Percentiles rank a stretch among this genome's conserved stretches.
Evolutionary conservation across 1,140 invertebrate species (phyloP).

Genomic region (Hylaeus volcanicus): DNA sequence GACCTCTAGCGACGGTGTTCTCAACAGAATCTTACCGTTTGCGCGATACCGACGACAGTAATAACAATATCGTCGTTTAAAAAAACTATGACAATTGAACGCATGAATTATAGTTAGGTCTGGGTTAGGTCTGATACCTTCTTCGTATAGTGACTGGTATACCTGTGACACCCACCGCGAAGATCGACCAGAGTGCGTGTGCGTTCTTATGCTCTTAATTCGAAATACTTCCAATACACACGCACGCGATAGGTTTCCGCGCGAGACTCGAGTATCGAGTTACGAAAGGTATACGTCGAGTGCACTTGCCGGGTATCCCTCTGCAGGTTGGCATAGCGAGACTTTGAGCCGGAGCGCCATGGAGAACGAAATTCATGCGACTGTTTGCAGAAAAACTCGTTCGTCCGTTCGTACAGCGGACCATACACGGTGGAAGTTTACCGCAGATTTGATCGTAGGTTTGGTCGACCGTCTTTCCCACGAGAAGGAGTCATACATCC

Average conservation of each 20-base stretch:
- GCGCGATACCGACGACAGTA: neutral
- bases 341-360: slow-evolving; percentile 18
- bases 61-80: neutral
- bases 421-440: no score
- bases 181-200: slow-evolving; percentile 11
- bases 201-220: slow-evolving; percentile 48
- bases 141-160: no score
- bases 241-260: slow-evolving; percentile 51
- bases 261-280: slow-evolving; percentile 46
- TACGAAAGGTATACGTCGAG: slow-evolving; percentile 53
- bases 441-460: no score
- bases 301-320: slow-evolving; percentile 51
- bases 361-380: neutral
- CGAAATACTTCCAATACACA: slow-evolving; percentile 26
- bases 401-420: no score
- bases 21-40: neutral
- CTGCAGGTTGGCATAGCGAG: slow-evolving; percentile 21
- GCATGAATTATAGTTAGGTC: no score
- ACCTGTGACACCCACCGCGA: no score
- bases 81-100: no score
- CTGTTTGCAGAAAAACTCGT: slow-evolving; percentile 14
- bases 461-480: neutral
- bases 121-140: no score
- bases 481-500: neutral
- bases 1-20: no score